A percentile compares a stretch with the other conserved stretches of the same genome.
Evolutionary conservation across 1,140 invertebrate genomes (phyloP).

Genomic region (Drosophila ercepeae): DNA sequence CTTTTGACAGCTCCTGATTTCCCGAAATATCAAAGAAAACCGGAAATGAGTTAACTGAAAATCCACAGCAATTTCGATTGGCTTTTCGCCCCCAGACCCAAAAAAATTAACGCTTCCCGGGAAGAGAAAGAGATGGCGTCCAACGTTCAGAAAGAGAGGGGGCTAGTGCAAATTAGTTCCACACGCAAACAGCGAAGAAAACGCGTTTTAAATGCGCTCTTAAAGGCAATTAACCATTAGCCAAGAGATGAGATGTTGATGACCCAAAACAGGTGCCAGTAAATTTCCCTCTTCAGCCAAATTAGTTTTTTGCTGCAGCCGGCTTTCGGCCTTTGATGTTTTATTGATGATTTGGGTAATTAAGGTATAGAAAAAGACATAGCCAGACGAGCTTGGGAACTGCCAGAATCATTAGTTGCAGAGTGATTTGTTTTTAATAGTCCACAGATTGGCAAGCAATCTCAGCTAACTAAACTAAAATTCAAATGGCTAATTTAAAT

Average conservation of each 20-base stretch:
- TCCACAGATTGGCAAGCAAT: slow-evolving; percentile 26
- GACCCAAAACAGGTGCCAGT: slow-evolving; percentile 58
- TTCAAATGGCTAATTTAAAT: slow-evolving; percentile 27
- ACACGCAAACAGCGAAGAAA: slow-evolving; percentile 39
- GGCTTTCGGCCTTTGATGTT: slow-evolving; percentile 63
- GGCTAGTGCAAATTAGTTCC: slow-evolving; percentile 42
- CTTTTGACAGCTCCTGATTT: slow-evolving; percentile 1
- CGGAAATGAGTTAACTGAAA: slow-evolving; percentile 9
- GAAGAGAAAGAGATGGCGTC: background rate
- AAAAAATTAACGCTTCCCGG: too few relatives aligned
- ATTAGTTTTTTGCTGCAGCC: slow-evolving; percentile 43
- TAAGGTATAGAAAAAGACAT: slow-evolving; percentile 30
- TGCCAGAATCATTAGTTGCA: slow-evolving; percentile 47
- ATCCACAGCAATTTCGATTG: background rate
- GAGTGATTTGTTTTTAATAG: slow-evolving; percentile 61
- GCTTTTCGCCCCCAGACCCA: background rate
- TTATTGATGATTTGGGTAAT: slow-evolving; percentile 73
- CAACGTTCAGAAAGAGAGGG: slow-evolving; percentile 2
- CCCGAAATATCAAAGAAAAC: background rate
- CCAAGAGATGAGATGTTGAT: slow-evolving; percentile 39
- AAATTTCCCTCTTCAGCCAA: slow-evolving; percentile 28
- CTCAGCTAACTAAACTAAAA: slow-evolving; percentile 1
- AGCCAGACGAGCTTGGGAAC: slow-evolving; percentile 10
- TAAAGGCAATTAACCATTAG: slow-evolving; percentile 55
- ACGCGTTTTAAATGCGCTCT: slow-evolving; percentile 75